These are phyloP conservation scores for Oceanodroma leucorhoa DNA, from an alignment of 2,797 vertebrate genomes.

Conservation along the genomic window DNA sequence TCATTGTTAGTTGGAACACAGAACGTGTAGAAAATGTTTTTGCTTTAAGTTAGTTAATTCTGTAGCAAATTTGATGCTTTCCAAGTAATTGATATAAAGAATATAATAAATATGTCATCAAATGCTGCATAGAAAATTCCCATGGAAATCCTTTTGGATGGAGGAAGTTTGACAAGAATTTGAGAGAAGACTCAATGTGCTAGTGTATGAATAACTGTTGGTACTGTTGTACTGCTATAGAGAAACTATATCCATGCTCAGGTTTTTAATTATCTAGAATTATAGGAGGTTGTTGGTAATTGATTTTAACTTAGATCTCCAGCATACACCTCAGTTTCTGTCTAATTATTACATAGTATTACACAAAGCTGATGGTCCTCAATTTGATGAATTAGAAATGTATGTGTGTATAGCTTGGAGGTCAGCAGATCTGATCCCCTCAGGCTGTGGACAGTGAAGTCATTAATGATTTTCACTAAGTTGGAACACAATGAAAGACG, in stretches of 20 bases:
- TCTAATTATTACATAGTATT: neutral
- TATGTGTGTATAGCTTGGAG: neutral
- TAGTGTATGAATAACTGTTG: neutral
- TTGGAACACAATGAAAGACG: neutral
- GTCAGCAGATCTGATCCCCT: neutral
- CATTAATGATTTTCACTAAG: accelerated
- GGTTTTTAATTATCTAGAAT: neutral
- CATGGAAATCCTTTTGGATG: neutral
- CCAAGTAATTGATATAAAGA: neutral
- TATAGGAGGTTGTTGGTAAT: neutral
- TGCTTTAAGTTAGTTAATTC: neutral
- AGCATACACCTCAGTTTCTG: neutral
- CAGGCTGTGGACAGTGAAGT: neutral
- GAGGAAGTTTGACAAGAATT: neutral
- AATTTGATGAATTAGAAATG: accelerated
- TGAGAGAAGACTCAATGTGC: neutral
- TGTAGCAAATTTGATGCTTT: neutral
- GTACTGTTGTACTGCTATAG: neutral
- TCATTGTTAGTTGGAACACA: neutral
- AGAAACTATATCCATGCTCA: neutral
- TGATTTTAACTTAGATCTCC: neutral
- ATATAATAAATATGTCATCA: neutral
- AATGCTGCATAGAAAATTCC: neutral
- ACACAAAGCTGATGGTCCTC: neutral
- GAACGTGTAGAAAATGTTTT: neutral